Conservation (phyloP, 2,113 vertebrate genomes). For the Amphilophus citrinellus region DNA sequence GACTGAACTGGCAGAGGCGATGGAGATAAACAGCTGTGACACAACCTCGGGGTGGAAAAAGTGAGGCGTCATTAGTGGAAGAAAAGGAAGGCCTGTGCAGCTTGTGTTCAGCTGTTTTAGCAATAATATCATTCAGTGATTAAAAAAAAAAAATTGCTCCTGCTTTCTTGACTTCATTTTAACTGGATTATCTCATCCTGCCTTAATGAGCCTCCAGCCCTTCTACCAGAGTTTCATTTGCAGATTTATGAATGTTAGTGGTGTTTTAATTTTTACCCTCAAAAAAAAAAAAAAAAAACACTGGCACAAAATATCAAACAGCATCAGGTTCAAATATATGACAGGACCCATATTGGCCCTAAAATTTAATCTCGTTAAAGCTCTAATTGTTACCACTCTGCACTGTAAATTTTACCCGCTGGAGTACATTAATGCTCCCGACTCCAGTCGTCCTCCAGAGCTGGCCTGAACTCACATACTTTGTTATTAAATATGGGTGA, state of each 20-base stretch:
- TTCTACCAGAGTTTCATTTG: slow-evolving; percentile 11
- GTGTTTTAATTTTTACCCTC: slow-evolving; percentile 12
- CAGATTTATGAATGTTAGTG: slow-evolving; percentile 1
- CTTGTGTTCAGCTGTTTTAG: slow-evolving; percentile 21
- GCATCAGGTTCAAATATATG: slow-evolving; percentile 46
- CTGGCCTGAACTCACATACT: slow-evolving; percentile 85
- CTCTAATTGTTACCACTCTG: slow-evolving; percentile 74
- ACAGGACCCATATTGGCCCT: slow-evolving; percentile 34
- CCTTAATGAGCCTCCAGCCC: slow-evolving; percentile 16
- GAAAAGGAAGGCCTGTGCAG: slow-evolving; percentile 47
- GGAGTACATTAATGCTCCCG: slow-evolving; percentile 59
- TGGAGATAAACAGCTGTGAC: slow-evolving; percentile 68
- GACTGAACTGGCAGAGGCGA: slow-evolving; percentile 37
- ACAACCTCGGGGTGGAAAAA: slow-evolving; percentile 26
- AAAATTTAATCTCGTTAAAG: slow-evolving; percentile 25
- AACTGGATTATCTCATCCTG: slow-evolving; percentile 13
- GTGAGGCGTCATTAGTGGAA: slow-evolving; percentile 78
- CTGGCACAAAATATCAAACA: slow-evolving; percentile 20
- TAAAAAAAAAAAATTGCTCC: slow-evolving; percentile 3
- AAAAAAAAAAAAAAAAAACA: slow-evolving; percentile 11
- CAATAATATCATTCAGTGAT: slow-evolving; percentile 16
- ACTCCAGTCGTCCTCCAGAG: slow-evolving; percentile 51
- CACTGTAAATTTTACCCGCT: slow-evolving; percentile 73
- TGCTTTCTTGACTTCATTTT: slow-evolving; percentile 10
- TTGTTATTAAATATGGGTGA: slow-evolving; percentile 84